These are phyloP conservation scores for Alectoris magna DNA, from an alignment of 2,797 vertebrate species.

Conservation along the genomic window DNA sequence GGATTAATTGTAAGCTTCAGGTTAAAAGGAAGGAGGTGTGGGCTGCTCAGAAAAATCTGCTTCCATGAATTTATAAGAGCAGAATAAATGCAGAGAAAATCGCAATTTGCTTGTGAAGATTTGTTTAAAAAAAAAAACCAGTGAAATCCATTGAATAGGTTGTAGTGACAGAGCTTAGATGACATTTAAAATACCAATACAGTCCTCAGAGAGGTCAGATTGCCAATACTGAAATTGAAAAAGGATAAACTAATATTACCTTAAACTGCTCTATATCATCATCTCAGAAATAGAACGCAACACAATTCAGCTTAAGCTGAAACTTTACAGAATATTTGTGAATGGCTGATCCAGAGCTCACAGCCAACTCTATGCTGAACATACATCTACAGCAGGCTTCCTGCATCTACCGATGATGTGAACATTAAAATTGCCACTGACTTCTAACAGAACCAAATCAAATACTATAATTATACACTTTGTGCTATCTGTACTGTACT, in stretches of 20 bases:
- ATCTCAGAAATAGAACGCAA: neutral
- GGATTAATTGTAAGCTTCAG: neutral
- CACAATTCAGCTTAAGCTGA: neutral
- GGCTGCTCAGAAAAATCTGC: neutral
- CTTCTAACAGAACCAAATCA: conserved; percentile 69
- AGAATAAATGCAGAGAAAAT: neutral
- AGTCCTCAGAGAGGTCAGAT: neutral
- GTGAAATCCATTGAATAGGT: neutral
- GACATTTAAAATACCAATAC: neutral
- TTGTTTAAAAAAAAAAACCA: neutral
- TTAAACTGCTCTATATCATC: neutral
- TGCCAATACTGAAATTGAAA: neutral
- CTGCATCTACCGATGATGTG: conserved; percentile 36
- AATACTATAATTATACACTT: conserved; percentile 71
- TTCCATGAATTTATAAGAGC: conserved; percentile 3
- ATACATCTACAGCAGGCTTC: conserved; percentile 12
- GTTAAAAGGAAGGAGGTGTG: neutral
- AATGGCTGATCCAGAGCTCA: conserved; percentile 2
- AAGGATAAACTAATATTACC: neutral
- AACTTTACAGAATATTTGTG: neutral
- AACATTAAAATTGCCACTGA: conserved; percentile 61
- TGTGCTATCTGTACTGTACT: conserved; percentile 58
- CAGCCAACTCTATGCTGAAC: neutral
- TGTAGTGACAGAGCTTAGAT: neutral
- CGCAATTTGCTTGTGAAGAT: neutral